phyloP scores from a whole-genome alignment of 2,888 invertebrate genomes.

The Fragum whitleyi region DNA sequence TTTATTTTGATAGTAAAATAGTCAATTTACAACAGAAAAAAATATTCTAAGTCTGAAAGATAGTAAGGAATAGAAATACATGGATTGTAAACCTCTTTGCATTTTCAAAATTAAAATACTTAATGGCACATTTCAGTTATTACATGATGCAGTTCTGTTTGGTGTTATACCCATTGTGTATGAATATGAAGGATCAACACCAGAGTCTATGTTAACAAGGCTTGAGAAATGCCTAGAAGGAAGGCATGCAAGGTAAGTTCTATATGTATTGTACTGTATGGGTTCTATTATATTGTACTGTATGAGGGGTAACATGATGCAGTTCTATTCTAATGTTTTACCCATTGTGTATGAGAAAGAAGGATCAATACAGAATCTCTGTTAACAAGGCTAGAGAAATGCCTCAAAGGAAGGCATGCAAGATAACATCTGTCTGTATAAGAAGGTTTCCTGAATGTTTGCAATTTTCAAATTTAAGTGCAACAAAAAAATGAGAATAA shows the following conservation, averaged over 20 bases:
- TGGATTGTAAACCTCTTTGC: too few relatives aligned
- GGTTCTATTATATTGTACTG: background rate
- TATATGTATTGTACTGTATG: too few relatives aligned
- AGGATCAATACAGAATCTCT: constrained; percentile 81
- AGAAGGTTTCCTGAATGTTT: too few relatives aligned
- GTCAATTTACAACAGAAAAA: too few relatives aligned
- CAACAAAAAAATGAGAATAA: too few relatives aligned
- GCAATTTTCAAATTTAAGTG: too few relatives aligned
- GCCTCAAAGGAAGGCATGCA: constrained; percentile 81
- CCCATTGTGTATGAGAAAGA: constrained; percentile 85
- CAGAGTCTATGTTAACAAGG: constrained; percentile 77
- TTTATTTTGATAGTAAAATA: too few relatives aligned
- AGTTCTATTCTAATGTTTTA: constrained; percentile 82
- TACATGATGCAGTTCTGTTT: constrained; percentile 83
- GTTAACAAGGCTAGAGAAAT: constrained; percentile 74
- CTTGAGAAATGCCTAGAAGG: constrained; percentile 80
- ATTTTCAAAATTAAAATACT: too few relatives aligned
- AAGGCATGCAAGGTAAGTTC: constrained; percentile 81
- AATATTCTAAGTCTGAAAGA: too few relatives aligned
- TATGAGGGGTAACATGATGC: too few relatives aligned
- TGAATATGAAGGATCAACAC: constrained; percentile 83
- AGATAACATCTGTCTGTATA: constrained; percentile 75
- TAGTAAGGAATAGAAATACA: too few relatives aligned
- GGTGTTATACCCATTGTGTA: constrained; percentile 84
- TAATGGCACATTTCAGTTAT: constrained; percentile 79